phyloP scores from a whole-genome alignment of 2,888 invertebrate species.

The Gymnoscelis rufifasciata region DNA sequence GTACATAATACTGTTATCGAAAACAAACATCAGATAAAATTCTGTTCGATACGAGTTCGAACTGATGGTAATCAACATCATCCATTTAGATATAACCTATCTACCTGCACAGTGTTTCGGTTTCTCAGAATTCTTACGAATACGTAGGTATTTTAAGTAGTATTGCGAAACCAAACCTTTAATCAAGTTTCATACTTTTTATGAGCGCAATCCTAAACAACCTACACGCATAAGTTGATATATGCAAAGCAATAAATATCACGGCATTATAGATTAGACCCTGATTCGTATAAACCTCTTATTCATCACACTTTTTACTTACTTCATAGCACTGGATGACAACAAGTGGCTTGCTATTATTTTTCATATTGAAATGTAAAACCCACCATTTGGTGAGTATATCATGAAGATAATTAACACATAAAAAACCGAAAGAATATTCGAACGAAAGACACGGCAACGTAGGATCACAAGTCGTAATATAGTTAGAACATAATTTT shows the following conservation, averaged over 20 bases:
- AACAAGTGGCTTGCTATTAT: conserved; percentile 71
- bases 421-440: conserved; percentile 40
- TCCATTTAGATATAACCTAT: too few species aligned
- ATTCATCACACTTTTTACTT: conserved; percentile 48
- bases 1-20: conserved; percentile 18
- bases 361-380: conserved; percentile 51
- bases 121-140: not conserved
- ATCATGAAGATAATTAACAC: too few species aligned
- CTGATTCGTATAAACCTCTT: not conserved
- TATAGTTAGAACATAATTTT: not conserved
- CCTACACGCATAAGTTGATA: not conserved
- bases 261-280: too few species aligned
- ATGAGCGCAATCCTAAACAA: conserved; percentile 5
- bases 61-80: conserved; percentile 6
- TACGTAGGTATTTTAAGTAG: not conserved
- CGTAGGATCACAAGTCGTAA: conserved; percentile 30
- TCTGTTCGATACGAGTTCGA: conserved; percentile 20
- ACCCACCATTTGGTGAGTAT: too few species aligned
- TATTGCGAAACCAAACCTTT: conserved; percentile 10
- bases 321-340: conserved; percentile 81
- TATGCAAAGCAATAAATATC: conserved; percentile 1
- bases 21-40: conserved; percentile 28
- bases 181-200: conserved; percentile 10
- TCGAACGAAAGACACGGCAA: conserved; percentile 61
- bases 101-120: too few species aligned